Conservation (phyloP, 2,113 vertebrate genomes). For the Melanostigma gelatinosum region DNA sequence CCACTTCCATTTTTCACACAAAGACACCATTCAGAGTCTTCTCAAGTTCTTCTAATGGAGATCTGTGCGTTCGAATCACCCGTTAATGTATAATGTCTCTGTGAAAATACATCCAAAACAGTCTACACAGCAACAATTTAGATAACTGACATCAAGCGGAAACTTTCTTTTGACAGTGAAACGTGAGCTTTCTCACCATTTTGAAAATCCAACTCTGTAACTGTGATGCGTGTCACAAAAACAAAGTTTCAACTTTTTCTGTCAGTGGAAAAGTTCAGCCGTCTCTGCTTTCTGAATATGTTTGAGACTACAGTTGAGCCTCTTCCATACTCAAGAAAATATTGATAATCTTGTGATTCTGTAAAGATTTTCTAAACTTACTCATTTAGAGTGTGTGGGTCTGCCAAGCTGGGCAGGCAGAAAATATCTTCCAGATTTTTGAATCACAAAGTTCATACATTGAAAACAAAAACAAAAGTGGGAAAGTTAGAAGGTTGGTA, state of each 20-base stretch:
- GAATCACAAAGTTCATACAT: conserved; percentile 7
- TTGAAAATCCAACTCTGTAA: neutral
- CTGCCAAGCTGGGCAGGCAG: conserved; percentile 20
- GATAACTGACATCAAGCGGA: neutral
- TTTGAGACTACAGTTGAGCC: neutral
- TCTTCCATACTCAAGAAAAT: neutral
- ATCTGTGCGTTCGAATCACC: neutral
- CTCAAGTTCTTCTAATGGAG: conserved; percentile 2
- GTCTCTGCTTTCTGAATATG: neutral
- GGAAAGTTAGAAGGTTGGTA: neutral
- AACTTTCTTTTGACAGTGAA: neutral
- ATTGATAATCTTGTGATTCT: conserved; percentile 15
- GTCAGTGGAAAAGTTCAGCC: neutral
- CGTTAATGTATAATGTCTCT: neutral
- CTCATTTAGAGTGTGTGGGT: conserved; percentile 1
- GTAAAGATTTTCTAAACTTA: conserved; percentile 5
- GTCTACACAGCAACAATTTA: too few species aligned
- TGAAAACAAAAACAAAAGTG: conserved; percentile 17
- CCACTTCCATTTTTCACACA: conserved; percentile 32
- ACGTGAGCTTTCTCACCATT: neutral
- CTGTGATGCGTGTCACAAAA: too few species aligned
- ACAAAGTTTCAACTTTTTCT: neutral
- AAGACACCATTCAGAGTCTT: conserved; percentile 37
- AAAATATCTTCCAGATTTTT: conserved; percentile 43
- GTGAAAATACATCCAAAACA: neutral